Evolutionary conservation across 2,113 vertebrate genomes (phyloP), one percentile per base, ranked within the genome.

Genomic region (Xyrauchen texanus): DNA sequence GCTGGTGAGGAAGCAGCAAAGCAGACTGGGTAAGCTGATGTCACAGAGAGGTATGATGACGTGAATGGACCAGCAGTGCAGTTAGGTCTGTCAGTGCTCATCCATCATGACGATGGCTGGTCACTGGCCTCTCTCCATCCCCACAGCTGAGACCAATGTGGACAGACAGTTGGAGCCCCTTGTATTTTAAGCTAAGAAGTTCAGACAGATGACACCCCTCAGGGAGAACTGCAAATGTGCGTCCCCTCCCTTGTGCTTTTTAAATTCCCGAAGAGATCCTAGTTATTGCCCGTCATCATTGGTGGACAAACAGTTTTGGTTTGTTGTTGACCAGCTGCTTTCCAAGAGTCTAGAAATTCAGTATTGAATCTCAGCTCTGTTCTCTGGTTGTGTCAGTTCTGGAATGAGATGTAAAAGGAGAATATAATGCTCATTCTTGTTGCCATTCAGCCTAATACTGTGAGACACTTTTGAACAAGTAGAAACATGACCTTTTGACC

Each of bases 141-240:
- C 70, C 82, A 83, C 85, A 83, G 89, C 87, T 77, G 79, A 84
- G 77, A 67, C 68, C 82, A 75, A 85, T 79, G 73, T 52, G 73
- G 66, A 72, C 52, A 63, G 85, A 82, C 85, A 84, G 78, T 76
- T 78, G 72, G 58, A 77, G 69, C 73, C 85, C 81, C 78, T 61
- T 64, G 45, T 77, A 77, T 71, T 72, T 81, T 78, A 85, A 70
- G 83, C 76, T 87, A 86, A 87, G 83, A 83, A 51, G 61, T 86
- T 87, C 79, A 69, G 86, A 86, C 84, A 87, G 86, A 83, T 77
- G 81, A 77, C 77, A 83, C 52, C 82, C 82, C 77, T 81, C 49
- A 51, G 3, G 73, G 81, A 77, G 13, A 60, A 55, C 66, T 63
- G 57, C 68, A 71, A 78, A 78, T 72, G 58, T 51, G 34, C 58